Evolutionary conservation across 2,113 vertebrate genomes (phyloP).

Genomic region (Sinosuthora webbiana): DNA sequence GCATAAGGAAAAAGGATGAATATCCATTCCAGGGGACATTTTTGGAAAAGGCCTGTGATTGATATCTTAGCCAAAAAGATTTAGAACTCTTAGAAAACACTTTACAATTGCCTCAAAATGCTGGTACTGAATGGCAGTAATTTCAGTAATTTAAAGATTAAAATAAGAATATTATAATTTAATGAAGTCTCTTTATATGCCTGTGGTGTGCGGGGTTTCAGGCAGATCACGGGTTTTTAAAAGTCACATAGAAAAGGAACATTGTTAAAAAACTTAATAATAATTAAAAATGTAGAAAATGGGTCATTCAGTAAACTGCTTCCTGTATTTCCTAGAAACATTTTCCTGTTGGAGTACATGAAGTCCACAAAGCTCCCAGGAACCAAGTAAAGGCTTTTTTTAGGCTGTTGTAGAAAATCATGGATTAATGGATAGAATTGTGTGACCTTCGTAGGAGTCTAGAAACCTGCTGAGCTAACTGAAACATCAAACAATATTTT

Average conservation of each 20-base stretch:
- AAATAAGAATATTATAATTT: neutral
- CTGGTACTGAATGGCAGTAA: neutral
- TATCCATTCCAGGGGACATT: neutral
- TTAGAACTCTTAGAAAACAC: neutral
- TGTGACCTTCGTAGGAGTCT: neutral
- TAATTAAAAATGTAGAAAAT: neutral
- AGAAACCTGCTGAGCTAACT: neutral
- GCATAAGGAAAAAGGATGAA: neutral
- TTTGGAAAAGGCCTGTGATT: neutral
- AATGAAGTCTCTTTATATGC: neutral
- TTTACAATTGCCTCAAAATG: neutral
- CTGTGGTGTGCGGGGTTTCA: neutral
- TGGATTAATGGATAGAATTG: neutral
- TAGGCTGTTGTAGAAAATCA: neutral
- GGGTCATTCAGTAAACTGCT: neutral
- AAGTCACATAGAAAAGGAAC: neutral
- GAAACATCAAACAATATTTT: neutral
- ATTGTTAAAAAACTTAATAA: neutral
- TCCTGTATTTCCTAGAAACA: neutral
- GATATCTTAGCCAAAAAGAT: neutral
- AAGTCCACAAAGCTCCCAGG: neutral
- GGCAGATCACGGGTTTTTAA: neutral
- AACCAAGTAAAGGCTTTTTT: neutral
- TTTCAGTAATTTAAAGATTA: neutral
- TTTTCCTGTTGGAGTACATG: neutral